Evolutionary conservation across 2,113 vertebrate species (phyloP).

Genomic region (Petrocephalus microphthalmus): DNA sequence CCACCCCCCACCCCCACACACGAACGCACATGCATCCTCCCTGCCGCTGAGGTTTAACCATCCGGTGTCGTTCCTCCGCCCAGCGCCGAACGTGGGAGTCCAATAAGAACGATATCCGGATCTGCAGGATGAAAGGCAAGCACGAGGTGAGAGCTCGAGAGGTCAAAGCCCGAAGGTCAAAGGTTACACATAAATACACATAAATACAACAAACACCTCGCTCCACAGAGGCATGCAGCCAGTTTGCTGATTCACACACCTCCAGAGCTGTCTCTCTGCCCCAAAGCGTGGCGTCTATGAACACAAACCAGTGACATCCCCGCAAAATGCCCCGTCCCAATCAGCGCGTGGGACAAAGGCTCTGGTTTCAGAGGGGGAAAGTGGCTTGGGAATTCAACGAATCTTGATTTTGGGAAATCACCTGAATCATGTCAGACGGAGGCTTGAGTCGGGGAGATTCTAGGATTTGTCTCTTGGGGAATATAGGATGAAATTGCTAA

Average conservation of each 20-base stretch:
- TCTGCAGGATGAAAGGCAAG: slow-evolving; percentile 95
- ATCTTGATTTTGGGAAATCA: neutral
- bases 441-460: neutral
- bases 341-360: neutral
- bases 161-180: neutral
- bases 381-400: neutral
- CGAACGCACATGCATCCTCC: neutral
- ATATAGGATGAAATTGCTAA: neutral
- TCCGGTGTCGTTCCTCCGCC: slow-evolving; percentile 16
- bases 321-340: neutral
- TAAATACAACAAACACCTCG: neutral
- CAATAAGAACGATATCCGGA: slow-evolving; percentile 89
- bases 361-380: neutral
- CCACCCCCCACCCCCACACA: neutral
- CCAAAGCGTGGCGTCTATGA: neutral
- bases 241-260: neutral
- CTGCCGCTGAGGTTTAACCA: neutral
- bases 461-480: neutral
- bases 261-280: neutral
- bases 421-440: neutral
- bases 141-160: slow-evolving; percentile 68
- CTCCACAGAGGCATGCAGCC: neutral
- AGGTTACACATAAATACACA: neutral
- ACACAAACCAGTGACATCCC: neutral
- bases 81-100: slow-evolving; percentile 91